Conservation (phyloP, 1,140 invertebrate genomes). For the Eulimnadia texana region DNA sequence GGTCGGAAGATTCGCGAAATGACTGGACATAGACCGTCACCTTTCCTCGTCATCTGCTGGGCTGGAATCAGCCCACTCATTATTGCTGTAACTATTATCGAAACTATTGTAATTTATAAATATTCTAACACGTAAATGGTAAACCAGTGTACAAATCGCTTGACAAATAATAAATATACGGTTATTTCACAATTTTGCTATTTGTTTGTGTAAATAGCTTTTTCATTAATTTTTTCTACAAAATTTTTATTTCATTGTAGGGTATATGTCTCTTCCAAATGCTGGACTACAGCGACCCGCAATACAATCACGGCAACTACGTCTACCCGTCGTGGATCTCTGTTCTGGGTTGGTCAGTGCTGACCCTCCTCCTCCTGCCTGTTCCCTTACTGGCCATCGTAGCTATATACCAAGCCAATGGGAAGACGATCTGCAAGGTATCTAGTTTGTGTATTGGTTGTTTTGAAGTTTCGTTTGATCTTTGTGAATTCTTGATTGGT, state of each 20-base stretch:
- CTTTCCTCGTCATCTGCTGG: slow-evolving; percentile 9
- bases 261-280: slow-evolving; percentile 8
- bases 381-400: slow-evolving; percentile 6
- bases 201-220: too few relatives aligned
- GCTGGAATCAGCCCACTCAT: slow-evolving; percentile 1
- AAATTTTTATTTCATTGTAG: not conserved
- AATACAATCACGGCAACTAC: slow-evolving; percentile 10
- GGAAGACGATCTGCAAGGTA: slow-evolving; percentile 3
- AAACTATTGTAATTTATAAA: too few relatives aligned
- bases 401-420: slow-evolving; percentile 10
- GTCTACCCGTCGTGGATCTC: slow-evolving; percentile 8
- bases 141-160: too few relatives aligned
- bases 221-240: not conserved
- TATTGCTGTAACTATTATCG: slow-evolving; percentile 3
- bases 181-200: too few relatives aligned
- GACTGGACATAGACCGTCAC: slow-evolving; percentile 8
- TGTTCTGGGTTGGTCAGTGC: slow-evolving; percentile 8
- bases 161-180: too few relatives aligned
- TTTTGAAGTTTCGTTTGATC: too few relatives aligned
- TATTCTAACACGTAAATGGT: too few relatives aligned
- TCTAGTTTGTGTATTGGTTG: too few relatives aligned
- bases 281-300: not conserved
- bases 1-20: slow-evolving; percentile 15
- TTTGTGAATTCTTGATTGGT: not conserved
- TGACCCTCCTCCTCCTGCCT: slow-evolving; percentile 6